Conservation (phyloP, 1,140 invertebrate genomes). For the Pristionchus pacificus region DNA sequence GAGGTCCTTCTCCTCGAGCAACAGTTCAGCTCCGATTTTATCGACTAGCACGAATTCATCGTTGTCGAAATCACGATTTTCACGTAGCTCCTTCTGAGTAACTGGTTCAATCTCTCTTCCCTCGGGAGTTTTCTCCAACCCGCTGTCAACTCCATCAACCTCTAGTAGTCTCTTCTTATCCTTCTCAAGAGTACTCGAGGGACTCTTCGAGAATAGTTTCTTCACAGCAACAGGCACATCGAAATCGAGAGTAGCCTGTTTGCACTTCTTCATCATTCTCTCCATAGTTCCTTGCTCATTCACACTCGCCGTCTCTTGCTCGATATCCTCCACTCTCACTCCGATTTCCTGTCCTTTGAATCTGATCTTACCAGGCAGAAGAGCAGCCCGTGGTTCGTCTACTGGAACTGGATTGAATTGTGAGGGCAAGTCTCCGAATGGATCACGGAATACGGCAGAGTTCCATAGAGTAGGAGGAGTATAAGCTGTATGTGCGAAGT, state of each 20-base stretch:
- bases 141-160: conserved; percentile 1
- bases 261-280: conserved; percentile 5
- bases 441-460: conserved; percentile 23
- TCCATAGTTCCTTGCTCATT: conserved; percentile 17
- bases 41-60: too few species aligned
- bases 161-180: not conserved
- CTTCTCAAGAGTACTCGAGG: not conserved
- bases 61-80: too few species aligned
- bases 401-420: not conserved
- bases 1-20: too few species aligned
- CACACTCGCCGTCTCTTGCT: conserved; percentile 3
- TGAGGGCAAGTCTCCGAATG: conserved; percentile 14
- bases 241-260: conserved; percentile 10
- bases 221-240: conserved; percentile 2
- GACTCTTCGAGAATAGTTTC: conserved; percentile 8
- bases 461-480: conserved; percentile 20
- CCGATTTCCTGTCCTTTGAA: conserved; percentile 34
- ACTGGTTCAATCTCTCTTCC: not conserved
- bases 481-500: not conserved
- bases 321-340: conserved; percentile 12
- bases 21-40: too few species aligned
- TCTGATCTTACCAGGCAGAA: conserved; percentile 27
- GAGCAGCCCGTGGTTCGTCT: conserved; percentile 28
- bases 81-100: not conserved
- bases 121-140: conserved; percentile 2